These are phyloP conservation scores for Rhopalosiphum padi DNA, from an alignment of 1,140 invertebrate genomes.

Conservation along the genomic window DNA sequence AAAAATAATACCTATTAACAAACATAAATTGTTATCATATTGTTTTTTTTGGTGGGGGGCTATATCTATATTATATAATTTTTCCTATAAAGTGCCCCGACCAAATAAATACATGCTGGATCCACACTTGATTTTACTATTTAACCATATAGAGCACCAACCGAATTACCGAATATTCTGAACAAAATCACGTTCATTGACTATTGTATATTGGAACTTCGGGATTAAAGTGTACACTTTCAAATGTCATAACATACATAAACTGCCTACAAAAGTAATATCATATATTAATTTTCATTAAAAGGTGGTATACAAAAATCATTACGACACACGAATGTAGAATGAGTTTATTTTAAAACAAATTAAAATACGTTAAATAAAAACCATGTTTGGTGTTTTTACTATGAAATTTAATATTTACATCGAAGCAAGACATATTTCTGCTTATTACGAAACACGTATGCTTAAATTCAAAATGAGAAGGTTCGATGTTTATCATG, in stretches of 20 bases:
- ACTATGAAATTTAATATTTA: not conserved
- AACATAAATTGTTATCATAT: no score
- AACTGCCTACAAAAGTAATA: not conserved
- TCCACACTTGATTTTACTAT: no score
- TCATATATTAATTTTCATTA: not conserved
- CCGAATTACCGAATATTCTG: not conserved
- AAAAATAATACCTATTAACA: no score
- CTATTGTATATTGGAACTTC: not conserved
- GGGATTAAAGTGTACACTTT: not conserved
- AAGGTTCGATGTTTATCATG: not conserved
- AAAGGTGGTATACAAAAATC: not conserved
- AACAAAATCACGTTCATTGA: not conserved
- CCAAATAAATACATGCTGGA: no score
- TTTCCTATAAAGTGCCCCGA: no score
- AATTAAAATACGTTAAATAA: not conserved
- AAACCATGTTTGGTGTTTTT: not conserved
- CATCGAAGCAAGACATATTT: not conserved
- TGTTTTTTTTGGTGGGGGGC: no score
- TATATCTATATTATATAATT: no score
- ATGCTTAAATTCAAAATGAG: not conserved
- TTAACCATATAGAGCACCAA: not conserved
- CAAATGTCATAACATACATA: not conserved
- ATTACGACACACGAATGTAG: not conserved
- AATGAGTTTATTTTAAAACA: not conserved
- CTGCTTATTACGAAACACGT: not conserved